Evolutionary conservation across 2,113 vertebrate species (phyloP), one percentile per base, ranked within the genome.

Genomic region (Mystacornis crossleyi): DNA sequence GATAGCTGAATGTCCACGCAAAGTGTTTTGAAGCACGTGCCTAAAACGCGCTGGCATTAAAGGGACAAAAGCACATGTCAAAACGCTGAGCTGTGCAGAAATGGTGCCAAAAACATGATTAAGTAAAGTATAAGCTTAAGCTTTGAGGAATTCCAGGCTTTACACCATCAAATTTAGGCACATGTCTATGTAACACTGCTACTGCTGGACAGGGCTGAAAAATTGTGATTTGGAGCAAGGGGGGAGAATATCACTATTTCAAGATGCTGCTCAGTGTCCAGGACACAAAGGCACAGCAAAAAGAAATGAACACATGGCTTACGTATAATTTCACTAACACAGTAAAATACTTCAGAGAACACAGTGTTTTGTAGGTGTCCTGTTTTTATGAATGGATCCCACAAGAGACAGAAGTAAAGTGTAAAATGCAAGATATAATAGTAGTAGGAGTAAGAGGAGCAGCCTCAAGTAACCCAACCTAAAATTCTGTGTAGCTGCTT

Each of bases 71-170:
- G 25, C 70, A 85, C 3, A 3, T 19, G 51, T 73, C 67, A 83
- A 66, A 94, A 81, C 33, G 54, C 4, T 89, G 66, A 53, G 65
- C 60, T 86, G 42, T 8, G 64, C 5, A 84, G 51, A 80, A 83
- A 75, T 5, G 29, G 69, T 4, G 8, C 62, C 86, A 92, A 93
- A 77, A 38, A 28, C 10, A 20, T 7, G 58, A 80, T 54, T 54
- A 84, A 66, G 50, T 65, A 8, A 90, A 83, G 65, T 33, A 62
- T 34, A 66, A 83, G 53, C 55, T 84, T 65, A 45, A 81, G 57
- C 53, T 40, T 47, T 89, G 82, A 88, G 51, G 43, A 94, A 72
- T 54, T 86, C 90, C 60, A 82, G 88, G 67, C 40, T 86, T 69
- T 70, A 57, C 34, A 24, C 25, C 40, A 33, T 9, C 61, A 65